Conservation (phyloP, 2,888 invertebrate species). For the Leptinotarsa peninsularis region DNA sequence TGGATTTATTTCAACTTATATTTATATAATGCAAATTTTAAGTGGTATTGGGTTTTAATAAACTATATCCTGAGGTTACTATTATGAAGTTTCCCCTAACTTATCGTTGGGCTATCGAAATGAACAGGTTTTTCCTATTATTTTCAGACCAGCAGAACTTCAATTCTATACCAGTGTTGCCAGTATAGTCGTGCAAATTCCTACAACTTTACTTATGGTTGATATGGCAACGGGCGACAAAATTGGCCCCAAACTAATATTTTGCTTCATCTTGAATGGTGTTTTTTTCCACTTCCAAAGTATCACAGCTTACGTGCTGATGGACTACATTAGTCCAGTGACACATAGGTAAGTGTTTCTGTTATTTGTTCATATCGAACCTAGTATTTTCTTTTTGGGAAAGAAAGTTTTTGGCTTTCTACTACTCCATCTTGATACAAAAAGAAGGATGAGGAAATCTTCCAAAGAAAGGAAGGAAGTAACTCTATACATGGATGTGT, state of each 20-base stretch:
- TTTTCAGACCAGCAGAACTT: slow-evolving; percentile 78
- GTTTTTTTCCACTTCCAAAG: slow-evolving; percentile 85
- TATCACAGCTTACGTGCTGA: slow-evolving; percentile 82
- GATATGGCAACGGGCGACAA: slow-evolving; percentile 71
- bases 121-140: not conserved
- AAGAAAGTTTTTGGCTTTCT: too few species aligned
- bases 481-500: too few species aligned
- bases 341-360: slow-evolving; percentile 75
- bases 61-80: too few species aligned
- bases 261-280: slow-evolving; percentile 77
- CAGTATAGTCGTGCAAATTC: slow-evolving; percentile 79
- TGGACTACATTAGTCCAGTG: slow-evolving; percentile 84
- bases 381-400: too few species aligned
- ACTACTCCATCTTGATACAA: too few species aligned
- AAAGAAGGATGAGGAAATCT: too few species aligned
- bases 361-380: slow-evolving; percentile 23
- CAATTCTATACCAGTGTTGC: slow-evolving; percentile 84
- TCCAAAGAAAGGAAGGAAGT: too few species aligned
- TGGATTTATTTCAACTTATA: too few species aligned
- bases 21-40: too few species aligned
- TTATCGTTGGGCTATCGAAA: not conserved
- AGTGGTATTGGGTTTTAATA: too few species aligned
- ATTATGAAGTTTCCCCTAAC: not conserved
- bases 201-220: slow-evolving; percentile 75
- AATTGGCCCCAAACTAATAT: slow-evolving; percentile 67